Percentiles rank a stretch among this genome's conserved stretches.
Conservation (phyloP, 2,797 vertebrate genomes). For the Coluber constrictor region DNA sequence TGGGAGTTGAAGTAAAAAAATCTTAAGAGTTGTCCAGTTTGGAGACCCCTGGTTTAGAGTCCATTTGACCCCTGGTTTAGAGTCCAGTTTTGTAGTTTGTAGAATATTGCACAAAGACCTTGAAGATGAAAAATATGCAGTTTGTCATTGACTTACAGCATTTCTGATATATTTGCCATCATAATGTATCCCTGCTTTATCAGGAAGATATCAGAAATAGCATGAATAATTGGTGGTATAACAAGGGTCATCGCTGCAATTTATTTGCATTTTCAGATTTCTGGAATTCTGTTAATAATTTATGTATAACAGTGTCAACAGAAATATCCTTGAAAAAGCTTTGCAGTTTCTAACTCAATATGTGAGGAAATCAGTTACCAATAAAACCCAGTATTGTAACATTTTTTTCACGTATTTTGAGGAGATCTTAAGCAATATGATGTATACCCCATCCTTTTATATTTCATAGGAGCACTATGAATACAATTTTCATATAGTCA, state of each 20-base stretch:
- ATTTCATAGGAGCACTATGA: not conserved
- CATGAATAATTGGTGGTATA: not conserved
- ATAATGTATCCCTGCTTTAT: not conserved
- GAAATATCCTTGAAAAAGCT: not conserved
- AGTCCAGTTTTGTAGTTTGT: not conserved
- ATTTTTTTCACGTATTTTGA: not conserved
- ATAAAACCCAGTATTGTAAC: not conserved
- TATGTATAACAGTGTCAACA: not conserved
- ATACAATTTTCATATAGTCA: not conserved
- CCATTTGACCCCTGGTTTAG: not conserved
- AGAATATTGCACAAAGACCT: not conserved
- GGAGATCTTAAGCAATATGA: not conserved
- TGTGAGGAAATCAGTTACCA: not conserved
- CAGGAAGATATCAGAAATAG: not conserved
- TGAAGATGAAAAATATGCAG: not conserved
- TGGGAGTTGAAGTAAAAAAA: not conserved
- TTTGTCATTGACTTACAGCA: not conserved
- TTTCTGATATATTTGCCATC: not conserved
- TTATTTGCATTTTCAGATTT: constrained; percentile 2
- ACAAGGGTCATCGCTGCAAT: not conserved
- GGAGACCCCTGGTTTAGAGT: not conserved
- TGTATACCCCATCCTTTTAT: not conserved
- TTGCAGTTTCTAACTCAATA: not conserved
- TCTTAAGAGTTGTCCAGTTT: not conserved
- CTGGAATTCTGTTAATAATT: not conserved